Evolutionary conservation across 2,888 invertebrate species (phyloP), one percentile per base, ranked within the genome.

Genomic region (Pimpla rufipes): DNA sequence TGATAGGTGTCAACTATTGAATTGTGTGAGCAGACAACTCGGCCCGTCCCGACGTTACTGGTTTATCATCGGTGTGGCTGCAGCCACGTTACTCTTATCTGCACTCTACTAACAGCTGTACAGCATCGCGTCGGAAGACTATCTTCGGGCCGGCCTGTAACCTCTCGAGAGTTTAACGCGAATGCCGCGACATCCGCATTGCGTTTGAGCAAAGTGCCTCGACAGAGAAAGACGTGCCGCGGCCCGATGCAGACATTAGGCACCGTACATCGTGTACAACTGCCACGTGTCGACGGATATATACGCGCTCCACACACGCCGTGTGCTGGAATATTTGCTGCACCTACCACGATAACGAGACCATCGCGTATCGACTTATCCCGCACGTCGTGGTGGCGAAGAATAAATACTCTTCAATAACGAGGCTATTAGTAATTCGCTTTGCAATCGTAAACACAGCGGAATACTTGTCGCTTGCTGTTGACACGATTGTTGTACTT

Each of bases 101-200:
- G 21, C 42, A 23, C 71, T 57, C 29, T n/a, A 16, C 35, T 35
- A 11, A 40, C 40, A 57, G 71, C 57, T 57, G 42, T 55, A 57
- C 18, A 42, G 55, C 71, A 37, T 57, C 29, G 68, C 42, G 10
- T 29, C 23, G 52, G 16, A 57, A 45, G 40, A 71, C 71, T 57
- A 71, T 71, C 57, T 71, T 57, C 57, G 71, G 71, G 55, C 23
- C 57, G 42, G 55, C 55, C 57, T 42, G 71, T 71, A 71, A 71
- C 40, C 40, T 18, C 42, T 57, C 42, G 42, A 42, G 55, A 42
- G 40, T 42, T 23, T 29, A 59, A 59, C 29, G 40, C 70, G 37
- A 70, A 70, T 70, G 52, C 40, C 70, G 40, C 70, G 55, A 55
- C 70, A 55, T 42, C 70, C 70, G 70, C 70, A 70, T 70, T 70